Conservation (phyloP, 2,797 vertebrate species). For the Poecilia velifera region DNA sequence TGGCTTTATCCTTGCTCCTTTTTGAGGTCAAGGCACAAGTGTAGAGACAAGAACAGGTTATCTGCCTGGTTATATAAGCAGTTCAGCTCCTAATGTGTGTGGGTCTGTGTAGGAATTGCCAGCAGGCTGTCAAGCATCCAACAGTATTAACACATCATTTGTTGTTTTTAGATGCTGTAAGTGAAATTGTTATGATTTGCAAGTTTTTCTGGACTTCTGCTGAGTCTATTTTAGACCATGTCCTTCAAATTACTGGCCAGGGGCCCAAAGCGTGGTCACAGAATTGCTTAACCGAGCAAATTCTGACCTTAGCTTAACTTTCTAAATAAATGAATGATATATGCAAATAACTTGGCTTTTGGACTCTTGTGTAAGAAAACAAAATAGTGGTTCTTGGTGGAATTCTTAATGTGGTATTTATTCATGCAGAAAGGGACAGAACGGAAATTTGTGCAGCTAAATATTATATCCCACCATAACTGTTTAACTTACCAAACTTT, state of each 20-base stretch:
- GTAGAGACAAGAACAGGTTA: constrained; percentile 71
- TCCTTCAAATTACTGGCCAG: constrained; percentile 69
- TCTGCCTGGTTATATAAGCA: constrained; percentile 76
- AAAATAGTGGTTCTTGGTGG: constrained; percentile 26
- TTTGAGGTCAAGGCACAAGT: constrained; percentile 74
- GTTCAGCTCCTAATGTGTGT: constrained; percentile 61
- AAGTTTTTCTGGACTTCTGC: constrained; percentile 50
- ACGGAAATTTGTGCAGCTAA: constrained; percentile 45
- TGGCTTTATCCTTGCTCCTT: constrained; percentile 67
- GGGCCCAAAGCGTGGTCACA: constrained; percentile 73
- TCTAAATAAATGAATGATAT: constrained; percentile 82
- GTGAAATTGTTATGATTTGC: constrained; percentile 20
- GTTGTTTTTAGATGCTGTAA: constrained; percentile 4
- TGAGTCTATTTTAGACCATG: constrained; percentile 61
- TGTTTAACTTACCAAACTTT: constrained; percentile 39
- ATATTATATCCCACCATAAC: constrained; percentile 52
- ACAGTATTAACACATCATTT: constrained; percentile 13
- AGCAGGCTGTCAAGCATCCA: constrained; percentile 41
- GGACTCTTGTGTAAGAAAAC: constrained; percentile 78
- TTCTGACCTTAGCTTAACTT: constrained; percentile 80
- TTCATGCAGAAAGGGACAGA: constrained; percentile 36
- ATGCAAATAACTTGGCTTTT: constrained; percentile 80
- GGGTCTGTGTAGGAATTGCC: constrained; percentile 36
- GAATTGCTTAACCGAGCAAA: constrained; percentile 78
- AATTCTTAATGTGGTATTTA: constrained; percentile 32